A percentile compares a stretch with the other conserved stretches of the same genome.
phyloP scores from a whole-genome alignment of 2,113 vertebrate genomes.

The Mugil cephalus region DNA sequence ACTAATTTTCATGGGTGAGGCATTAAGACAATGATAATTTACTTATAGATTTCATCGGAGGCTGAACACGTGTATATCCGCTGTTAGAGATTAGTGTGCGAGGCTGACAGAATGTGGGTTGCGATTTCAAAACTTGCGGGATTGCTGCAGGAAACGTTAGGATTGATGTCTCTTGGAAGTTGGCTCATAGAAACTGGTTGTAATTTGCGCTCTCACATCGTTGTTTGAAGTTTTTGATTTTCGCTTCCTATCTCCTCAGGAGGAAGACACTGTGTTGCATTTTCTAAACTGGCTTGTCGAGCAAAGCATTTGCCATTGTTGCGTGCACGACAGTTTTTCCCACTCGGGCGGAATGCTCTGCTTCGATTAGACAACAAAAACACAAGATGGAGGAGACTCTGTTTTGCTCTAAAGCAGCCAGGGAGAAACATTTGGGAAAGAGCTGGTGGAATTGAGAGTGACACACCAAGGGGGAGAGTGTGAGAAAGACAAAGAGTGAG shows the following conservation, averaged over 20 bases:
- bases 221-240: slow-evolving; percentile 15
- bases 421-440: slow-evolving; percentile 60
- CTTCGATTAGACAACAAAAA: slow-evolving; percentile 61
- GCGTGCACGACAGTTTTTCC: slow-evolving; percentile 30
- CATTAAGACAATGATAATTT: background rate
- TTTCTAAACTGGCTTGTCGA: too few relatives aligned
- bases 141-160: background rate
- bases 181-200: slow-evolving; percentile 3
- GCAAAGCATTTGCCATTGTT: slow-evolving; percentile 20
- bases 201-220: background rate
- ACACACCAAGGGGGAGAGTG: slow-evolving; percentile 24
- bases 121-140: slow-evolving; percentile 3
- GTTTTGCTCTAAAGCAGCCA: slow-evolving; percentile 47
- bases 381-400: slow-evolving; percentile 44
- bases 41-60: background rate
- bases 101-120: background rate
- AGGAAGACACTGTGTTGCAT: too few relatives aligned
- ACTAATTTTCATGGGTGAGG: background rate
- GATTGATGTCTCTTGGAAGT: slow-evolving; percentile 2
- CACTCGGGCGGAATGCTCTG: slow-evolving; percentile 43
- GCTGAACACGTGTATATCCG: background rate
- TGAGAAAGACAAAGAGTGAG: slow-evolving; percentile 41
- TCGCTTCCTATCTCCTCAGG: too few relatives aligned
- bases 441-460: slow-evolving; percentile 31
- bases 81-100: background rate